Conservation (phyloP, 2,113 vertebrate genomes). For the Macaca nemestrina region DNA sequence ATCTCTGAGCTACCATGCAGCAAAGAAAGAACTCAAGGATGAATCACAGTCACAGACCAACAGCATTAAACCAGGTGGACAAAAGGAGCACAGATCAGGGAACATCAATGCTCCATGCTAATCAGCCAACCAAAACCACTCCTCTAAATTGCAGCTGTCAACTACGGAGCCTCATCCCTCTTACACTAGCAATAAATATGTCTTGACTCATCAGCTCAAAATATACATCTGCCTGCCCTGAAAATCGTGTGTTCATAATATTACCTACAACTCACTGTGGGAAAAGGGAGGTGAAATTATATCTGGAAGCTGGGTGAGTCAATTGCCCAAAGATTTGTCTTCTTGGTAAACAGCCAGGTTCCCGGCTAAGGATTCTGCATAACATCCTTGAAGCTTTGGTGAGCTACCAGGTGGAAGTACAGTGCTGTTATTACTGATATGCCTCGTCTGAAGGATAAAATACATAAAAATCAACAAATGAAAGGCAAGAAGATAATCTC, state of each 20-base stretch:
- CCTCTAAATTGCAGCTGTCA: background rate
- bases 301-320: constrained; percentile 77
- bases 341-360: constrained; percentile 78
- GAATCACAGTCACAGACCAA: background rate
- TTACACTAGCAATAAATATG: constrained; percentile 1
- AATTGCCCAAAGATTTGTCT: constrained; percentile 73
- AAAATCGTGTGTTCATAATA: constrained; percentile 61
- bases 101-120: fast-evolving
- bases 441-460: background rate
- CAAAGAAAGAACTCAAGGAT: background rate
- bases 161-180: background rate
- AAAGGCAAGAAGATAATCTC: background rate
- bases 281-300: constrained; percentile 75
- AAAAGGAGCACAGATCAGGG: background rate
- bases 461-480: background rate
- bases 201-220: constrained; percentile 76
- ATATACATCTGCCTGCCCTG: constrained; percentile 63
- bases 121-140: background rate
- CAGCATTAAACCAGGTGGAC: background rate
- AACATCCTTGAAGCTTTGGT: constrained; percentile 69
- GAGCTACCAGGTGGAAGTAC: constrained; percentile 54
- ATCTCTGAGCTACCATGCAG: background rate
- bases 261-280: constrained; percentile 70
- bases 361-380: constrained; percentile 68
- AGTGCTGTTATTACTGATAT: background rate